Evolutionary conservation across 1,140 invertebrate genomes (phyloP).

Genomic region (Aphelinus certus): DNA sequence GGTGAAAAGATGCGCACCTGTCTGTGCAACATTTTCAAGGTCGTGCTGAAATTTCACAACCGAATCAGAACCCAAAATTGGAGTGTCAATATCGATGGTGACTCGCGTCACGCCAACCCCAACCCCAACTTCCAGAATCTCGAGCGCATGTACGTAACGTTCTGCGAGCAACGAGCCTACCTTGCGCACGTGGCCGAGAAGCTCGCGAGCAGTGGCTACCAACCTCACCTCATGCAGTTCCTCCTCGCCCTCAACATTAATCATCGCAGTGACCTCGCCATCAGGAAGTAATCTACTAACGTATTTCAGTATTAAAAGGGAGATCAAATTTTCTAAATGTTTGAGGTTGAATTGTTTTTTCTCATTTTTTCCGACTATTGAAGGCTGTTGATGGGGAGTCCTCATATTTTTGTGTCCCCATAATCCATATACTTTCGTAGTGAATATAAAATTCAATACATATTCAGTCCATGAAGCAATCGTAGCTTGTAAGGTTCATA

Average conservation of each 20-base stretch:
- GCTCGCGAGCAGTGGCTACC: slow-evolving; percentile 60
- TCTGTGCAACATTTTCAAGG: slow-evolving; percentile 74
- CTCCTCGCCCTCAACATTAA: slow-evolving; percentile 63
- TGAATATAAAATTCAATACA: too few species aligned
- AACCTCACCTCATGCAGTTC: slow-evolving; percentile 62
- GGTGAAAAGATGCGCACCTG: slow-evolving; percentile 73
- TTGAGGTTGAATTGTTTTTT: too few species aligned
- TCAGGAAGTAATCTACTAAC: slow-evolving; percentile 38
- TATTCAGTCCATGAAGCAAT: too few species aligned
- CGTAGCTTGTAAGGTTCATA: too few species aligned
- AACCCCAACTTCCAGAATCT: slow-evolving; percentile 56
- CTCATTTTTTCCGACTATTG: too few species aligned
- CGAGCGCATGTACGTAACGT: slow-evolving; percentile 59
- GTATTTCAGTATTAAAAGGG: too few species aligned
- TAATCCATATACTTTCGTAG: too few species aligned
- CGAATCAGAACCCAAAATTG: slow-evolving; percentile 60
- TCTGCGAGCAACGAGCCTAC: slow-evolving; percentile 59
- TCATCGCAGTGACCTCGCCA: slow-evolving; percentile 54
- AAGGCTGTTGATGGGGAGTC: too few species aligned
- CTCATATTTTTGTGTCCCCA: too few species aligned
- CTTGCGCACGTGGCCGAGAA: slow-evolving; percentile 60
- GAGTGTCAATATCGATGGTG: slow-evolving; percentile 19
- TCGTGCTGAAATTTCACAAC: slow-evolving; percentile 77
- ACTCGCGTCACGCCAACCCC: slow-evolving; percentile 39
- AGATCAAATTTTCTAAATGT: too few species aligned